phyloP scores from a whole-genome alignment of 2,888 invertebrate species.

The Punctoribates punctum region DNA sequence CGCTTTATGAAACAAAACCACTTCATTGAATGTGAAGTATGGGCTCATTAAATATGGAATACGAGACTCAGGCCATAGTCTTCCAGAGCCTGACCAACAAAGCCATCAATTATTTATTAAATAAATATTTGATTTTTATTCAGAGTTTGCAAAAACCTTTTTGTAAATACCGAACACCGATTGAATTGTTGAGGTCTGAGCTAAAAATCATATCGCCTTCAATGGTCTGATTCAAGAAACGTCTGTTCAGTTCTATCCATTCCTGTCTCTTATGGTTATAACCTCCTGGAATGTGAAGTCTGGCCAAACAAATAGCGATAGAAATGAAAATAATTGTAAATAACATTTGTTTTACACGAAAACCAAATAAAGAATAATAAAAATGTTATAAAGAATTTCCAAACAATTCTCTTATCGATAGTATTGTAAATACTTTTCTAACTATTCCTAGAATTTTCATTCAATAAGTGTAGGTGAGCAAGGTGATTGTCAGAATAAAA shows the following conservation, averaged over 20 bases:
- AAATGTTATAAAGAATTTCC: too few species aligned
- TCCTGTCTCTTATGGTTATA: background rate
- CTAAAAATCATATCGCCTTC: background rate
- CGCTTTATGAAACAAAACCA: background rate
- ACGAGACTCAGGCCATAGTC: background rate
- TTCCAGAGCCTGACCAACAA: background rate
- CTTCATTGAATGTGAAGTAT: background rate
- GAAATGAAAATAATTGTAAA: too few species aligned
- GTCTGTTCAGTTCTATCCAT: background rate
- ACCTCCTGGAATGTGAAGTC: too few species aligned
- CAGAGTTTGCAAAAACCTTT: background rate
- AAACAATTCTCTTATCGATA: too few species aligned
- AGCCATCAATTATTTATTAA: background rate
- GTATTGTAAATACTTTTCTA: too few species aligned
- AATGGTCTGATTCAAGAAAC: background rate
- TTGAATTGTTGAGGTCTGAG: background rate
- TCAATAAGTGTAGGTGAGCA: too few species aligned
- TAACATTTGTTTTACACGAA: too few species aligned
- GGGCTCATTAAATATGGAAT: background rate
- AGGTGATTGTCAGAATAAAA: too few species aligned
- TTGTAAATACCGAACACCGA: background rate
- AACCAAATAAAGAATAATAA: too few species aligned
- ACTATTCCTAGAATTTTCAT: too few species aligned
- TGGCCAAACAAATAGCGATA: too few species aligned
- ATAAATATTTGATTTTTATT: background rate